phyloP scores from a whole-genome alignment of 2,113 vertebrate species.

The Paramisgurnus dabryanus region DNA sequence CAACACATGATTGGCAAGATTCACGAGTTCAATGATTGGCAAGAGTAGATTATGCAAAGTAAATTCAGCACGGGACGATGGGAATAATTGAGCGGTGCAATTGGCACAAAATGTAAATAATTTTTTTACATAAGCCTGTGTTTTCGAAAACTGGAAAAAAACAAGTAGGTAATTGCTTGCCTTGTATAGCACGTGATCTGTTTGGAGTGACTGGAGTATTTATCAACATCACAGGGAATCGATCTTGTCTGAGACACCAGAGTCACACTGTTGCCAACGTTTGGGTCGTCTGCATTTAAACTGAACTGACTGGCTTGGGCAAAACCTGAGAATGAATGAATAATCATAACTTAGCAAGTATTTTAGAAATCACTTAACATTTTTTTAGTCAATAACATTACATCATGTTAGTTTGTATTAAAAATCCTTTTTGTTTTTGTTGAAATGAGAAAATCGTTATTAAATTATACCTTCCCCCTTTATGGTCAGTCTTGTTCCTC shows the following conservation, averaged over 20 bases:
- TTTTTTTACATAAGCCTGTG: too few species aligned
- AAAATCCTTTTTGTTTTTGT: too few species aligned
- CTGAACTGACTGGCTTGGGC: conserved; percentile 79
- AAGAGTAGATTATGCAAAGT: too few species aligned
- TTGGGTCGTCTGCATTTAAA: conserved; percentile 67
- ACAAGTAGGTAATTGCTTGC: conserved; percentile 57
- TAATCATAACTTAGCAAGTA: not conserved
- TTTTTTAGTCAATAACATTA: too few species aligned
- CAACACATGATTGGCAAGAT: too few species aligned
- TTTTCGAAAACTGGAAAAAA: too few species aligned
- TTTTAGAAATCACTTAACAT: not conserved
- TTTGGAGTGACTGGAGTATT: conserved; percentile 77
- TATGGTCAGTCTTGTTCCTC: conserved; percentile 80
- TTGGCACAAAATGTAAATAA: too few species aligned
- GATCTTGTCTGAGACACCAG: conserved; percentile 77
- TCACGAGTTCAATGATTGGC: too few species aligned
- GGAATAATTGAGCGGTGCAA: too few species aligned
- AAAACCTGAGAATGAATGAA: conserved; percentile 72
- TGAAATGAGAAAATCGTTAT: too few species aligned
- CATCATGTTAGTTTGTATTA: too few species aligned
- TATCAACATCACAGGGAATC: conserved; percentile 83
- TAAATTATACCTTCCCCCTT: conserved; percentile 69
- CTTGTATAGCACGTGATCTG: conserved; percentile 84
- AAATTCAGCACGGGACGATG: too few species aligned
- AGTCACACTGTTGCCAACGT: conserved; percentile 77